phyloP scores from a whole-genome alignment of 2,113 vertebrate species.

The Pipra filicauda region DNA sequence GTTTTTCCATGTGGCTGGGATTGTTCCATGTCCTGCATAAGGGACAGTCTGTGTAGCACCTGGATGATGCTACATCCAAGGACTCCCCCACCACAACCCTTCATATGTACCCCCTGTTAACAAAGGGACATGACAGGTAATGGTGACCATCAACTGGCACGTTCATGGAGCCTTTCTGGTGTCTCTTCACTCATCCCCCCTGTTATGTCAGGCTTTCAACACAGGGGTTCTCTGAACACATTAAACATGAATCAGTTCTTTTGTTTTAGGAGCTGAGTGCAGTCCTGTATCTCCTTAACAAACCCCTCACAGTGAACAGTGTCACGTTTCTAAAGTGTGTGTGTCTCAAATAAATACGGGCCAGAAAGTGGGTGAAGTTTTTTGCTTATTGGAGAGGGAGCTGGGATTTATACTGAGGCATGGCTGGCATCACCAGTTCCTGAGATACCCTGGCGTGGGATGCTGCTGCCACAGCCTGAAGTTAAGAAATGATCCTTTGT shows the following conservation, averaged over 20 bases:
- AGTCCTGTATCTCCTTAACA: neutral
- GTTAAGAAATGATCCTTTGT: neutral
- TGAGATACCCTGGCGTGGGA: neutral
- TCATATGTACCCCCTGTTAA: neutral
- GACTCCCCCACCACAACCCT: neutral
- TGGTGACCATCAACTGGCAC: neutral
- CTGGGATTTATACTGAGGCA: neutral
- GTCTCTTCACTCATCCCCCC: neutral
- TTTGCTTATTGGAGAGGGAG: neutral
- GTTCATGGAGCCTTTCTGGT: neutral
- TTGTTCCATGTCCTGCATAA: neutral
- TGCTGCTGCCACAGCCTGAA: neutral
- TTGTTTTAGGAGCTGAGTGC: neutral
- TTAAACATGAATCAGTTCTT: neutral
- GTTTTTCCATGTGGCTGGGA: neutral
- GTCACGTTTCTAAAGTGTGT: neutral
- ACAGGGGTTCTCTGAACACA: neutral
- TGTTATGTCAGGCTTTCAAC: conserved; percentile 1
- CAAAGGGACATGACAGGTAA: neutral
- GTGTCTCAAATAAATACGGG: neutral
- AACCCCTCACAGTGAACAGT: neutral
- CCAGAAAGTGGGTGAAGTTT: neutral
- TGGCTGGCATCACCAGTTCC: neutral
- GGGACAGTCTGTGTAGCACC: neutral
- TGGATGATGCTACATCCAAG: neutral